Conservation (phyloP, 1,140 invertebrate species). For the Papilio dardanus region DNA sequence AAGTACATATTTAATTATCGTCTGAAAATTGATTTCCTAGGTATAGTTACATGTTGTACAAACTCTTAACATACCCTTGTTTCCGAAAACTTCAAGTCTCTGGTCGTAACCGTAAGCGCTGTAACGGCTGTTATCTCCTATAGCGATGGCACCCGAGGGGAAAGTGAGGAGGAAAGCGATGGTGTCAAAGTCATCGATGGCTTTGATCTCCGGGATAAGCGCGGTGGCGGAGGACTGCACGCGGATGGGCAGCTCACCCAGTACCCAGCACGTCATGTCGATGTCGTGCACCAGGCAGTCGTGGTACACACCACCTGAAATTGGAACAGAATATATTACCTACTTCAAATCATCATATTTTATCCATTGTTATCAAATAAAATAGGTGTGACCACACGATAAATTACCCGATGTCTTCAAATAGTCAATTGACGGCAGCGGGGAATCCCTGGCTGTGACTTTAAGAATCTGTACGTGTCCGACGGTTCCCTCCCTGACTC, state of each 20-base stretch:
- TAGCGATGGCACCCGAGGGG: slow-evolving; percentile 84
- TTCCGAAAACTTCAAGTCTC: slow-evolving; percentile 86
- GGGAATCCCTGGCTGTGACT: slow-evolving; percentile 85
- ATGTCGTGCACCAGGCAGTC: slow-evolving; percentile 90
- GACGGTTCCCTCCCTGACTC: slow-evolving; percentile 83
- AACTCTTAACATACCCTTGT: slow-evolving; percentile 62
- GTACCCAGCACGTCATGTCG: slow-evolving; percentile 85
- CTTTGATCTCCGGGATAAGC: slow-evolving; percentile 84
- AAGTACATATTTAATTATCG: no score
- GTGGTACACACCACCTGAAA: slow-evolving; percentile 87
- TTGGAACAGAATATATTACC: neutral
- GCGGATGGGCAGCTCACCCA: slow-evolving; percentile 84
- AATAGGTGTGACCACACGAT: no score
- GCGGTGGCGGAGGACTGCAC: slow-evolving; percentile 83
- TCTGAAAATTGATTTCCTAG: neutral
- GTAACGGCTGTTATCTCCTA: slow-evolving; percentile 86
- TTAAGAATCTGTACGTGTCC: slow-evolving; percentile 86
- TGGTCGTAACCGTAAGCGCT: slow-evolving; percentile 88
- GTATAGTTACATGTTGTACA: neutral
- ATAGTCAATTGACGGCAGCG: slow-evolving; percentile 85
- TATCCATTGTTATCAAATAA: no score
- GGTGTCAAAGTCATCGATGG: slow-evolving; percentile 86
- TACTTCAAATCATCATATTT: neutral
- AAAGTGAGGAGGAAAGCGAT: slow-evolving; percentile 85
- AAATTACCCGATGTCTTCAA: slow-evolving; percentile 83